These are phyloP conservation scores for Austrolebias charrua DNA, from an alignment of 2,797 vertebrate species.

Conservation along the genomic window DNA sequence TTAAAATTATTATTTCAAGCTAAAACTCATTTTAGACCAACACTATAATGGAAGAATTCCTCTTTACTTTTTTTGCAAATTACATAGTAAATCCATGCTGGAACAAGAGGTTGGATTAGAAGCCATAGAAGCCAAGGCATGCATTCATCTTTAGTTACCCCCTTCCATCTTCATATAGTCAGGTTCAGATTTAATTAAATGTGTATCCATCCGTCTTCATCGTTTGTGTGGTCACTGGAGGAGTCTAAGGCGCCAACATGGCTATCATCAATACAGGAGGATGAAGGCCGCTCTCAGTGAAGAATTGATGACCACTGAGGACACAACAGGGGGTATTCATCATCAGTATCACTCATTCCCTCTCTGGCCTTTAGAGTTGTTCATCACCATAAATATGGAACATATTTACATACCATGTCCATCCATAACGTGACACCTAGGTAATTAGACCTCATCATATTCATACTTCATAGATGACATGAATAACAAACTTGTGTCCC, in stretches of 20 bases:
- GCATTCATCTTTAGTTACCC: constrained; percentile 69
- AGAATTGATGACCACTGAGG: constrained; percentile 70
- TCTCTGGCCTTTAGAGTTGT: constrained; percentile 69
- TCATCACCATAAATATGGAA: constrained; percentile 70
- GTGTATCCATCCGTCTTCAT: constrained; percentile 74
- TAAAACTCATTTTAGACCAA: not conserved
- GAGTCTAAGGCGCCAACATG: constrained; percentile 35
- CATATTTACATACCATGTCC: constrained; percentile 67
- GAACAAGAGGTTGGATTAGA: constrained; percentile 40
- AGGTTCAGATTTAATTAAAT: constrained; percentile 73
- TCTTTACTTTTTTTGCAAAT: constrained; percentile 6
- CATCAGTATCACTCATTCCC: constrained; percentile 63
- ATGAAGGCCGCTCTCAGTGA: constrained; percentile 60
- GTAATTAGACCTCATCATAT: constrained; percentile 76
- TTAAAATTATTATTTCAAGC: not conserved
- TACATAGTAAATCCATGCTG: not conserved
- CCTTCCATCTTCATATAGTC: constrained; percentile 75
- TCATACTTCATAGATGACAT: constrained; percentile 73
- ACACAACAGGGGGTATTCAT: constrained; percentile 67
- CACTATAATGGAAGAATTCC: not conserved
- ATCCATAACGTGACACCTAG: constrained; percentile 66
- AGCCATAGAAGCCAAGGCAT: constrained; percentile 18
- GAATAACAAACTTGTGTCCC: constrained; percentile 66
- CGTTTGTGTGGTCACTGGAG: constrained; percentile 52
- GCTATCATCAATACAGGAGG: constrained; percentile 62